Conservation (phyloP, 2,113 vertebrate genomes). For the Prunella himalayana region DNA sequence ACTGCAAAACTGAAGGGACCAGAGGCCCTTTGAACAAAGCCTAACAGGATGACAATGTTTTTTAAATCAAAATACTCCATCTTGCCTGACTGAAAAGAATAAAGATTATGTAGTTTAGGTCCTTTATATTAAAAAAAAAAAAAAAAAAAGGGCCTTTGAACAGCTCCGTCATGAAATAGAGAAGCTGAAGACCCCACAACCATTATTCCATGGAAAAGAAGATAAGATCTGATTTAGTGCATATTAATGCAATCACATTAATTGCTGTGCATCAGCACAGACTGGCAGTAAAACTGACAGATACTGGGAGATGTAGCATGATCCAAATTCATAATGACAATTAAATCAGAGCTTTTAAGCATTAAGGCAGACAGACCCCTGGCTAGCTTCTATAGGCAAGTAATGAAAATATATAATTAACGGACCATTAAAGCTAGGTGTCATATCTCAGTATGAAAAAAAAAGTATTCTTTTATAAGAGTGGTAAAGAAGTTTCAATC, state of each 20-base stretch:
- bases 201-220: not conserved
- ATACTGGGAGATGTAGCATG: not conserved
- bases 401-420: not conserved
- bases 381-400: not conserved
- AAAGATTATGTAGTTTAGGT: not conserved
- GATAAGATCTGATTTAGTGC: not conserved
- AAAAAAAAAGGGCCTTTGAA: not conserved
- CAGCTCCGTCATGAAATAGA: not conserved
- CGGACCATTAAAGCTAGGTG: not conserved
- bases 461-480: not conserved
- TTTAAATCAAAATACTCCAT: not conserved
- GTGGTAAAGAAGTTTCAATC: not conserved
- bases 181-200: not conserved
- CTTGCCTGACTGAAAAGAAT: not conserved
- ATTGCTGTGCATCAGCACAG: not conserved
- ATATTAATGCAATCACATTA: conserved; percentile 4
- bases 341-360: not conserved
- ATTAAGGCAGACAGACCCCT: not conserved
- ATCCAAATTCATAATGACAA: not conserved
- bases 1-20: not conserved
- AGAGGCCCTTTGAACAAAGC: not conserved
- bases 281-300: not conserved
- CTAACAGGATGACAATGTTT: not conserved
- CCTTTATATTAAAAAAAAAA: not conserved
- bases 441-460: not conserved